Evolutionary conservation across 1,140 invertebrate species (phyloP).

Genomic region (Hormaphis cornu): DNA sequence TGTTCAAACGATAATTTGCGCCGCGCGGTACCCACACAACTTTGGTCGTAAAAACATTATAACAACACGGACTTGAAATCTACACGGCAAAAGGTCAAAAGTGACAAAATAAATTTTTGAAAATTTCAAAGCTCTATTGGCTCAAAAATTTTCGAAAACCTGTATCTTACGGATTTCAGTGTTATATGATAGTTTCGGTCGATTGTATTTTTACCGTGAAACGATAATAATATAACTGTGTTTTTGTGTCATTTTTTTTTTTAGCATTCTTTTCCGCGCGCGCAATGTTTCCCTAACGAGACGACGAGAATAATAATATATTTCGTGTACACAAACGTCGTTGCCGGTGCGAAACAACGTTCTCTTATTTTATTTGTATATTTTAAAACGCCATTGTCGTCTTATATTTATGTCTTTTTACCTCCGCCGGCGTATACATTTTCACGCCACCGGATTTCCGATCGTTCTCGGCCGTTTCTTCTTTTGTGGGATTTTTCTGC

Average conservation of each 20-base stretch:
- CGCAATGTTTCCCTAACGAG: background rate
- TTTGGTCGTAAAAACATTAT: no score
- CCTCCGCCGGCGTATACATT: background rate
- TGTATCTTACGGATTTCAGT: no score
- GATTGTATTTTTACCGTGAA: background rate
- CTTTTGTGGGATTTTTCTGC: no score
- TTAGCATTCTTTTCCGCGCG: background rate
- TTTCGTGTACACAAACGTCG: background rate
- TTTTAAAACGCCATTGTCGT: conserved; percentile 8
- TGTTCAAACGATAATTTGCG: no score
- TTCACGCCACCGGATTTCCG: conserved; percentile 11
- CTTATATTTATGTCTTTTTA: background rate
- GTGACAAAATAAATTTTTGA: no score
- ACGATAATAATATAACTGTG: no score
- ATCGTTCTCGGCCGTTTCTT: background rate
- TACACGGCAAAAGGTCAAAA: no score
- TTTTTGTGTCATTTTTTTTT: background rate
- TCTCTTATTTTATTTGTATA: conserved; percentile 6
- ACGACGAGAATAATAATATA: background rate
- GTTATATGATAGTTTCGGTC: no score
- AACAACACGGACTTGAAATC: no score
- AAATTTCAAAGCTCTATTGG: no score
- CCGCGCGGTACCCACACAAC: no score
- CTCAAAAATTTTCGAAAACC: no score
- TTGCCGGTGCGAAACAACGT: background rate